Base-by-base conservation (phyloP, 2,113 vertebrate genomes). In the Turnix velox region DNA sequence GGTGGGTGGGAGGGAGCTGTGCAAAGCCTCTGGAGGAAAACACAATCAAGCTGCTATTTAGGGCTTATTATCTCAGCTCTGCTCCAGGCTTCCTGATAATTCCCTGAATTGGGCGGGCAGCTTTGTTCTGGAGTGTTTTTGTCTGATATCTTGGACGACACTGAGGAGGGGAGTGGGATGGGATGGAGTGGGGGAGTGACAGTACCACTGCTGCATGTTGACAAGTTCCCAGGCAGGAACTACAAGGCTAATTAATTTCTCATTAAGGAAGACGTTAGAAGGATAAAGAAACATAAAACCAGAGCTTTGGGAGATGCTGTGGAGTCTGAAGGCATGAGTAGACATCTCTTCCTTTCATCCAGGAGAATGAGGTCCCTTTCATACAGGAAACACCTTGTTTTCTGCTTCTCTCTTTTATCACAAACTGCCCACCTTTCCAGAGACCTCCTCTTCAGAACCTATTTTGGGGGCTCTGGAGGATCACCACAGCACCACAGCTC, bases 181-280 rank as follows among this genome's bases (percentile, higher is more conserved):
- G 82, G 83, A 58, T 11, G 5, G 68, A 55, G 37, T 4, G 9
- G 59, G 67, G 54, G 58, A 57, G 77, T 16, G 51, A 69, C 13
- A 5, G 74, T 91, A 87, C 62, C 33, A 14, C 66, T 30, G 59
- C 87, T 77, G 86, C 77, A 9, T 91, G 91, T 93, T 96, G 91
- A 94, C 89, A 90, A 81, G 75, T 93, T 93, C 75, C 84, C 71
- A 86, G 79, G 79, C 84, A 96, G 84, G 89, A 93, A 84, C 94
- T 86, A 91, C 91, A 82, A 90, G 93, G 82, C 82, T 95, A 90
- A 96, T 94, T 93, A 93, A 91, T 95, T 96, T 90, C 94, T 96
- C 87, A 94, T 93, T 94, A 94, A 83, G 90, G 89, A 94, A 93
- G 92, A 66, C 90, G 78, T 54, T 24, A n/a, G 76, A 86, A 94